phyloP scores from a whole-genome alignment of 2,113 vertebrate species.

The Antigone vipio region DNA sequence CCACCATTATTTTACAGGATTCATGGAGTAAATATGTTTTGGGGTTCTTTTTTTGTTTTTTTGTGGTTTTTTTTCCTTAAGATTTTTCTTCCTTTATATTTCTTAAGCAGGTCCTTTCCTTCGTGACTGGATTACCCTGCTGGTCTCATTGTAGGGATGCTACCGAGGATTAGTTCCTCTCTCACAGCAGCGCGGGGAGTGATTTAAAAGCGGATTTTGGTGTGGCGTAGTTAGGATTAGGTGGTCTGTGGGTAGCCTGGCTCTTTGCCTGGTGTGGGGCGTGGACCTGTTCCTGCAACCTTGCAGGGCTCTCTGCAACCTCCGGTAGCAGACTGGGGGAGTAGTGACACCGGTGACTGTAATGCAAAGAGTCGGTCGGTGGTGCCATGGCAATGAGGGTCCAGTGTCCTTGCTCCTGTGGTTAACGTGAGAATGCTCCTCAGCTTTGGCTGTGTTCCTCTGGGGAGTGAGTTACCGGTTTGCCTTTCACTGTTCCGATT shows the following conservation, averaged over 20 bases:
- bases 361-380: fast-evolving
- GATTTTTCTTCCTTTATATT: neutral
- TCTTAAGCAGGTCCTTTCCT: neutral
- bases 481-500: neutral
- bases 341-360: neutral
- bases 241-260: neutral
- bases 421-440: neutral
- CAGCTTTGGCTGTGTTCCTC: neutral
- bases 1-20: neutral
- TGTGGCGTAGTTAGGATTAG: neutral
- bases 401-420: neutral
- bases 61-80: neutral
- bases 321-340: neutral
- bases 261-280: neutral
- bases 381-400: neutral
- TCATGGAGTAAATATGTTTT: neutral
- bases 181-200: neutral
- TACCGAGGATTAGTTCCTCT: neutral
- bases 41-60: fast-evolving
- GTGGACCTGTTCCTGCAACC: neutral
- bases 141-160: neutral
- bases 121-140: neutral
- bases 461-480: fast-evolving
- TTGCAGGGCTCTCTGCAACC: neutral
- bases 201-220: neutral